Percentiles rank a stretch among this genome's conserved stretches.
These are phyloP conservation scores for Parus major DNA, from an alignment of 2,113 vertebrate species.

Conservation along the genomic window DNA sequence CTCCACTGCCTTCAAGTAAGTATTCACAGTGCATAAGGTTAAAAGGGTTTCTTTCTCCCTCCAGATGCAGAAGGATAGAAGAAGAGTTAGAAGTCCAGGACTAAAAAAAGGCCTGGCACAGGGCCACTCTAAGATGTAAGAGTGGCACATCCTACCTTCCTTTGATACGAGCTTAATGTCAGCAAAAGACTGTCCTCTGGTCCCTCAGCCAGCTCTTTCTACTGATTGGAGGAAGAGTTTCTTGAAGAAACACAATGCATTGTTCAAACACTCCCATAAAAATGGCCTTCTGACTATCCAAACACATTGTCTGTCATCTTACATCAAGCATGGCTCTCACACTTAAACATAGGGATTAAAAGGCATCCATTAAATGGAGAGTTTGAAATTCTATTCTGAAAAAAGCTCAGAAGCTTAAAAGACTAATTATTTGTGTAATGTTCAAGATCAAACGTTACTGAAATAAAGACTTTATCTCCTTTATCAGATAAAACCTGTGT, in stretches of 20 bases:
- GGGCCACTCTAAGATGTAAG: not conserved
- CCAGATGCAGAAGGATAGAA: not conserved
- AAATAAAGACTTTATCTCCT: slow-evolving; percentile 6
- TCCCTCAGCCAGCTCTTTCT: not conserved
- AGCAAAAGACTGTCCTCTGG: not conserved
- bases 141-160: not conserved
- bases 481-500: not conserved
- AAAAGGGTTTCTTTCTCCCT: not conserved
- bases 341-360: slow-evolving; percentile 1
- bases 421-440: not conserved
- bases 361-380: not conserved
- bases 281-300: not conserved
- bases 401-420: not conserved
- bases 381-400: not conserved
- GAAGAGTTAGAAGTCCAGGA: not conserved
- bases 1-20: not conserved
- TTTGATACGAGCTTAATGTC: not conserved
- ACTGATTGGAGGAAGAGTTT: not conserved
- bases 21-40: not conserved
- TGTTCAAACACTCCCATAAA: not conserved
- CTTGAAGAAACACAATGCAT: not conserved
- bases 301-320: not conserved
- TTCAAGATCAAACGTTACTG: slow-evolving; percentile 10
- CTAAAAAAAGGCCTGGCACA: not conserved
- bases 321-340: not conserved